A percentile compares a stretch with the other conserved stretches of the same genome.
phyloP scores from a whole-genome alignment of 2,888 invertebrate genomes.

The Steromphala cineraria region DNA sequence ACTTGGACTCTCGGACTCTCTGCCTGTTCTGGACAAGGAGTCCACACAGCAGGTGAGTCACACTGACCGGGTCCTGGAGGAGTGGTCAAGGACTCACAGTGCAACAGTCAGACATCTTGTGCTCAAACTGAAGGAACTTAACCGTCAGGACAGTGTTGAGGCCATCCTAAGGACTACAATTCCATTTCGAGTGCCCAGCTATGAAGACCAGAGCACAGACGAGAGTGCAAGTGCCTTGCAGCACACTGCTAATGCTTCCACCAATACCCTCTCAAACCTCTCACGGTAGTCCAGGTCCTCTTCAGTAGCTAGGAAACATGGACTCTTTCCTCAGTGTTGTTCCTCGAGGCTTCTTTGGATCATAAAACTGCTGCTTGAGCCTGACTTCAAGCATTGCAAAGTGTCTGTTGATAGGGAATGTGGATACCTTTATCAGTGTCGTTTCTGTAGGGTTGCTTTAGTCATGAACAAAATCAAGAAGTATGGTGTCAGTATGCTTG shows the following conservation, averaged over 20 bases:
- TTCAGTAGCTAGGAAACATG: neutral
- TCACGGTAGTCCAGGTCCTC: conserved; percentile 53
- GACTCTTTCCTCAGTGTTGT: neutral
- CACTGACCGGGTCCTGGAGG: conserved; percentile 77
- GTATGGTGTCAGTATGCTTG: no score
- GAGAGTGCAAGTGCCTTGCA: conserved; percentile 48
- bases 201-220: conserved; percentile 65
- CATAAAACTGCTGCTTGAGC: no score
- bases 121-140: conserved; percentile 79
- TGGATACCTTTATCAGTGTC: no score
- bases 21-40: conserved; percentile 77
- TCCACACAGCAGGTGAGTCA: conserved; percentile 44
- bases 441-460: no score
- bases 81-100: conserved; percentile 76
- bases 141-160: conserved; percentile 80
- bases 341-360: no score
- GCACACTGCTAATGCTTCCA: conserved; percentile 60
- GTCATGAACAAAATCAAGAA: no score
- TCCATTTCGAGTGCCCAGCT: conserved; percentile 56
- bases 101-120: conserved; percentile 79
- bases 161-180: conserved; percentile 78
- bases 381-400: no score
- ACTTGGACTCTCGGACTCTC: conserved; percentile 78
- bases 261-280: conserved; percentile 66
- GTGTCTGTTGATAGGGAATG: no score